phyloP scores from a whole-genome alignment of 2,888 invertebrate genomes.

The Subacronicta megacephala region DNA sequence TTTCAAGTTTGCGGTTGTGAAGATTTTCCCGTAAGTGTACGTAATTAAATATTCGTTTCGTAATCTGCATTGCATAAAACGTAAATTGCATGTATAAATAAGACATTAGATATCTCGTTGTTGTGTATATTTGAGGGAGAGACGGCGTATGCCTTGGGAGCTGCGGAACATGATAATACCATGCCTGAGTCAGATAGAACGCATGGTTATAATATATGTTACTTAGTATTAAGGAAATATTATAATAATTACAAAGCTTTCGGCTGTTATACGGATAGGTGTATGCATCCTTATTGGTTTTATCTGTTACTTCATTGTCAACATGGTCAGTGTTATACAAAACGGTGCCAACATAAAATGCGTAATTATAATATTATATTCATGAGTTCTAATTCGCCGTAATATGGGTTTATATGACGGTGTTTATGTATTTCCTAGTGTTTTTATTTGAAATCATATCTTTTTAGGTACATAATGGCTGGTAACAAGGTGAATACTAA shows the following conservation, averaged over 20 bases:
- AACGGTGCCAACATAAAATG: conserved; percentile 56
- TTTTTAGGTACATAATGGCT: conserved; percentile 74
- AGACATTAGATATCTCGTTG: conserved; percentile 58
- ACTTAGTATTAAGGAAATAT: conserved; percentile 27
- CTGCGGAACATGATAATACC: conserved; percentile 71
- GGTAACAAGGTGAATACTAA: conserved; percentile 82
- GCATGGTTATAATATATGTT: conserved; percentile 29
- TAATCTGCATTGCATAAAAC: conserved; percentile 69
- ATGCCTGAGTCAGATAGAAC: conserved; percentile 69
- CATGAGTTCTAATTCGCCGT: conserved; percentile 2
- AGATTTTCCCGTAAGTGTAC: conserved; percentile 74
- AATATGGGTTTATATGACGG: conserved; percentile 1
- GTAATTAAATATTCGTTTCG: conserved; percentile 68
- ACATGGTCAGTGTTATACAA: conserved; percentile 70
- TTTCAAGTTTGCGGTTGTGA: conserved; percentile 83
- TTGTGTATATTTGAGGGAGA: conserved; percentile 86
- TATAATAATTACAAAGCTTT: conserved; percentile 41
- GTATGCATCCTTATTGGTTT: conserved; percentile 31
- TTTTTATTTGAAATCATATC: neutral
- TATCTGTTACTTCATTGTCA: conserved; percentile 61
- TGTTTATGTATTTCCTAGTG: neutral
- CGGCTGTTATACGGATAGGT: conserved; percentile 32
- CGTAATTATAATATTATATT: conserved; percentile 28
- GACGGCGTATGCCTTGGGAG: conserved; percentile 78
- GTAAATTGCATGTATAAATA: conserved; percentile 59